phyloP scores from a whole-genome alignment of 2,113 vertebrate species.

The Chinchilla lanigera region DNA sequence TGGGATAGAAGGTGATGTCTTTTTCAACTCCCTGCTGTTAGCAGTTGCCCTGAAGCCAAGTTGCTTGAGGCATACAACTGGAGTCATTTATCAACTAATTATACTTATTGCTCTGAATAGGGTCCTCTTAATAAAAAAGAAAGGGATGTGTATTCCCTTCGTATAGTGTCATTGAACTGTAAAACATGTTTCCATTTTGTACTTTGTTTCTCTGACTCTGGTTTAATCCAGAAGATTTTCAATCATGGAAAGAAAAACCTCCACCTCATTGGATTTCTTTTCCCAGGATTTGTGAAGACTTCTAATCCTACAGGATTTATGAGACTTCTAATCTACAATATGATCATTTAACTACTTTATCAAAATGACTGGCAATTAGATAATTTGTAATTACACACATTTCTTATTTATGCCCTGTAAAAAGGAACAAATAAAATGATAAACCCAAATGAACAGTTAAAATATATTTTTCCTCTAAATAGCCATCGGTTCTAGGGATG shows the following conservation, averaged over 20 bases:
- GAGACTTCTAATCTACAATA: too few species aligned
- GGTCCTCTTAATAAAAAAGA: conserved; percentile 7
- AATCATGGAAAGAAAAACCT: not conserved
- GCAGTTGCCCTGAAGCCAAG: conserved; percentile 40
- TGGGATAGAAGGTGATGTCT: conserved; percentile 13
- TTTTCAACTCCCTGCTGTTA: conserved; percentile 8
- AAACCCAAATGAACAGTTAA: not conserved
- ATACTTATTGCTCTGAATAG: conserved; percentile 29
- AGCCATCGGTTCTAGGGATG: not conserved
- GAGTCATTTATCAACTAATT: conserved; percentile 56
- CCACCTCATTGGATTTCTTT: not conserved
- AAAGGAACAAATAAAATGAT: conserved; percentile 12
- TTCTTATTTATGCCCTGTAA: not conserved
- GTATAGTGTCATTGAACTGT: not conserved
- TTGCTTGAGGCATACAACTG: conserved; percentile 40
- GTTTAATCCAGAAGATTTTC: conserved; percentile 24
- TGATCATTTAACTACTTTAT: not conserved
- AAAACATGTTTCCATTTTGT: conserved; percentile 40
- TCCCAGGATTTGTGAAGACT: not conserved
- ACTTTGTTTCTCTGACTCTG: not conserved
- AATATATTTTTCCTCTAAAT: not conserved
- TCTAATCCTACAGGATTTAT: not conserved
- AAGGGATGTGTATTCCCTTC: not conserved
- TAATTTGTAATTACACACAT: not conserved
- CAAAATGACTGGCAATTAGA: not conserved